phyloP scores from a whole-genome alignment of 2,888 invertebrate genomes.

The Onchidella celtica region DNA sequence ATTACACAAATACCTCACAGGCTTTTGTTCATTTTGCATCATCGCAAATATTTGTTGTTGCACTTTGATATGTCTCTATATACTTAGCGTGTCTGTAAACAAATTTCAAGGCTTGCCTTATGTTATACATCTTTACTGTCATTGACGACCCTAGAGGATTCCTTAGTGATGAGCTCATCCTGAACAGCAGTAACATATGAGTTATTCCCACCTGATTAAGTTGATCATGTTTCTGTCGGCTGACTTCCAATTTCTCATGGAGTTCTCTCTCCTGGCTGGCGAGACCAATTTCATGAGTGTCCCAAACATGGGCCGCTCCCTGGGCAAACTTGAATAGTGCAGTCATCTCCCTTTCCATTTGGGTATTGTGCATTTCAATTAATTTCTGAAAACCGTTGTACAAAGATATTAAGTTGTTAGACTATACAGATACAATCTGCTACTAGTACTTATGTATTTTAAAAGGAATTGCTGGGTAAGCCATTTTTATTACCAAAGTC shows the following conservation, averaged over 20 bases:
- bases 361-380: constrained; percentile 71
- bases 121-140: too few relatives aligned
- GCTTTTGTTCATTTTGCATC: too few relatives aligned
- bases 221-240: constrained; percentile 76
- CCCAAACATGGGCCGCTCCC: constrained; percentile 79
- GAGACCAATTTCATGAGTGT: constrained; percentile 78
- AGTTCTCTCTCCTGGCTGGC: constrained; percentile 77
- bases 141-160: too few relatives aligned
- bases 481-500: too few relatives aligned
- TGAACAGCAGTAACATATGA: too few relatives aligned
- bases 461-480: background rate
- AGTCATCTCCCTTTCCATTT: constrained; percentile 68
- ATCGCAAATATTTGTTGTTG: too few relatives aligned
- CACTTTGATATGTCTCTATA: too few relatives aligned
- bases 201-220: constrained; percentile 73
- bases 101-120: too few relatives aligned
- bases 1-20: too few relatives aligned
- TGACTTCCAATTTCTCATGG: constrained; percentile 77
- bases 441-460: background rate
- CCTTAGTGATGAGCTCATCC: too few relatives aligned
- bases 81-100: too few relatives aligned
- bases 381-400: constrained; percentile 67
- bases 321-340: constrained; percentile 78
- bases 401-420: background rate
- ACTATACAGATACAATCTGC: background rate